Evolutionary conservation across 2,888 invertebrate species (phyloP).

Genomic region (Scaptomyza parva): DNA sequence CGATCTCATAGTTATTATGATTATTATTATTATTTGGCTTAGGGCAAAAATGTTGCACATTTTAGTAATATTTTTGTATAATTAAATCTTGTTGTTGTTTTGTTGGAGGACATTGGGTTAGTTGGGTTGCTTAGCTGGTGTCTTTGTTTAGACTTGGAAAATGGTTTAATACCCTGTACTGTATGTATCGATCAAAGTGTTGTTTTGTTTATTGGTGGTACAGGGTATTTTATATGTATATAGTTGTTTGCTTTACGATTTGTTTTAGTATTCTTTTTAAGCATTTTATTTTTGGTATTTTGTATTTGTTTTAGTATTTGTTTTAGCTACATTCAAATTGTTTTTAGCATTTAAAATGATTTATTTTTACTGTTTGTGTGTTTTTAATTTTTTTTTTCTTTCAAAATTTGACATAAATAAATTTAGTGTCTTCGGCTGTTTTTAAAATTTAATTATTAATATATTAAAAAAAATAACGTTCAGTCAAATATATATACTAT

Average conservation of each 20-base stretch:
- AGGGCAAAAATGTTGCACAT: slow-evolving; percentile 24
- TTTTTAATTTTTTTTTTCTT: not conserved
- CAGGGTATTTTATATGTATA: slow-evolving; percentile 51
- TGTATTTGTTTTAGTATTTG: not conserved
- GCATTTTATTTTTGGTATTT: slow-evolving; percentile 13
- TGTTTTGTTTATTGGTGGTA: slow-evolving; percentile 15
- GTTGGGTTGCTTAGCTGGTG: slow-evolving; percentile 14
- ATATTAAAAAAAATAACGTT: slow-evolving; percentile 73
- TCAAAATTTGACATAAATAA: slow-evolving; percentile 15
- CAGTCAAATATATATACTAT: slow-evolving; percentile 73
- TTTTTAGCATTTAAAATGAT: slow-evolving; percentile 28
- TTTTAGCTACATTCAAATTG: slow-evolving; percentile 30
- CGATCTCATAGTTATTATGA: slow-evolving; percentile 8
- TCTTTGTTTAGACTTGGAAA: slow-evolving; percentile 8
- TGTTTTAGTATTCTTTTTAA: slow-evolving; percentile 25
- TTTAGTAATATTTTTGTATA: not conserved
- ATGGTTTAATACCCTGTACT: slow-evolving; percentile 14
- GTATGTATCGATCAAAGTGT: slow-evolving; percentile 10
- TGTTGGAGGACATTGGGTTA: slow-evolving; percentile 12
- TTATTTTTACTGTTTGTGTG: too few species aligned
- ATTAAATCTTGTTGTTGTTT: slow-evolving; percentile 1
- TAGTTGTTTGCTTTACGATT: slow-evolving; percentile 55
- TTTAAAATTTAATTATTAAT: slow-evolving; percentile 66
- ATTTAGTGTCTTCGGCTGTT: slow-evolving; percentile 26
- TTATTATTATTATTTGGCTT: slow-evolving; percentile 19